A percentile compares a stretch with the other conserved stretches of the same genome.
Evolutionary conservation across 2,888 invertebrate species (phyloP).

Genomic region (Podotricha telesiphe): DNA sequence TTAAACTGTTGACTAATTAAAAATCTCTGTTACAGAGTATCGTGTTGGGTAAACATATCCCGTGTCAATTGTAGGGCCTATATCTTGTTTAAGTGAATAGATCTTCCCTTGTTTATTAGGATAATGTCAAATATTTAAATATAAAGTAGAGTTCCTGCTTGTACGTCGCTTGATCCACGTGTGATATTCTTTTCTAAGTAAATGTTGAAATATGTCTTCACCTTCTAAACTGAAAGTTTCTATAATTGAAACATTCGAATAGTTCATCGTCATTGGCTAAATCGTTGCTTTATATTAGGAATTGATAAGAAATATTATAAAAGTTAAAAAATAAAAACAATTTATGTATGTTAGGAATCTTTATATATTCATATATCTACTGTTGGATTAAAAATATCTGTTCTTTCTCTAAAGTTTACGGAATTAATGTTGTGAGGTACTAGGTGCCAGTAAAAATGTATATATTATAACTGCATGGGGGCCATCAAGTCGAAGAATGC

Average conservation of each 20-base stretch:
- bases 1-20: constrained; percentile 57
- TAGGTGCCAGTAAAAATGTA: constrained; percentile 49
- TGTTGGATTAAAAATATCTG: constrained; percentile 45
- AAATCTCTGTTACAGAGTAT: constrained; percentile 58
- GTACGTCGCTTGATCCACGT: constrained; percentile 78
- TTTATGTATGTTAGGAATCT: constrained; percentile 44
- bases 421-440: constrained; percentile 30
- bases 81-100: constrained; percentile 56
- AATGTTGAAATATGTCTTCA: constrained; percentile 62
- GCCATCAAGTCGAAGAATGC: constrained; percentile 76
- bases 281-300: constrained; percentile 51
- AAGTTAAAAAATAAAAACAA: constrained; percentile 29
- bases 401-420: constrained; percentile 17
- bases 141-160: constrained; percentile 77
- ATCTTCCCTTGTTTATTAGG: constrained; percentile 44
- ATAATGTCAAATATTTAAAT: constrained; percentile 58
- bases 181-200: constrained; percentile 70
- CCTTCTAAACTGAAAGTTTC: constrained; percentile 65
- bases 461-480: constrained; percentile 73
- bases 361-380: constrained; percentile 52
- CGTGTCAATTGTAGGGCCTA: constrained; percentile 73
- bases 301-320: constrained; percentile 47
- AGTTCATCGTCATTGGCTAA: constrained; percentile 55
- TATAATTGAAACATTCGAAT: constrained; percentile 57
- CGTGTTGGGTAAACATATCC: constrained; percentile 66